Evolutionary conservation across 1,140 invertebrate species (phyloP).

Genomic region (Formica selysi): DNA sequence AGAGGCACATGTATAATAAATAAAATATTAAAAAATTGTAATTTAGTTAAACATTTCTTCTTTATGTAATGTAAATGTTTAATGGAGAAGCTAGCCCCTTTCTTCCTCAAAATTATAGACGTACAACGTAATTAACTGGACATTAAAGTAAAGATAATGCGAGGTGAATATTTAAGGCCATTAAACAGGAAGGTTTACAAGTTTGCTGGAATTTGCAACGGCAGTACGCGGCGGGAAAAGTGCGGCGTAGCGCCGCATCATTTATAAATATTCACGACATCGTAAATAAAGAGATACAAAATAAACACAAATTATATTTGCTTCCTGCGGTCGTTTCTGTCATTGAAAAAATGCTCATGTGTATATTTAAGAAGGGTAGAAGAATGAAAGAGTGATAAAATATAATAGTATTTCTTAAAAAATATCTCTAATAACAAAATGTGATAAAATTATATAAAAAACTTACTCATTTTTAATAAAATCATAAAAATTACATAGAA

Average conservation of each 20-base stretch:
- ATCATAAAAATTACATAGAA: background rate
- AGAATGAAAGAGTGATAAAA: background rate
- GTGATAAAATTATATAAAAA: background rate
- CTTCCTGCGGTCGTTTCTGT: background rate
- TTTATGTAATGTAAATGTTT: background rate
- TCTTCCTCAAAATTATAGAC: background rate
- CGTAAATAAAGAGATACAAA: conserved; percentile 40
- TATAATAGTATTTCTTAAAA: conserved; percentile 19
- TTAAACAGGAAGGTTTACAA: background rate
- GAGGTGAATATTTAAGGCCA: background rate
- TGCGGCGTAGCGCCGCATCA: background rate
- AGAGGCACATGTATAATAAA: background rate
- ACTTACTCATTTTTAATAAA: background rate
- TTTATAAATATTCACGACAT: conserved; percentile 43
- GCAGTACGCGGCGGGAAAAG: background rate
- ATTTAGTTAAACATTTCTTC: too few relatives aligned
- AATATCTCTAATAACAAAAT: background rate
- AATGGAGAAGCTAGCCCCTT: background rate
- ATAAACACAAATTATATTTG: conserved; percentile 27
- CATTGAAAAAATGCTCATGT: conserved; percentile 35
- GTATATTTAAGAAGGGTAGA: conserved; percentile 18
- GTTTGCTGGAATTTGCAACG: background rate
- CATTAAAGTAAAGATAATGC: conserved; percentile 2
- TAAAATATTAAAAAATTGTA: background rate
- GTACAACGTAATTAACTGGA: conserved; percentile 10